Evolutionary conservation across 1,140 invertebrate genomes (phyloP), one percentile per base, ranked within the genome.

Genomic region (Hylyphantes graminicola): DNA sequence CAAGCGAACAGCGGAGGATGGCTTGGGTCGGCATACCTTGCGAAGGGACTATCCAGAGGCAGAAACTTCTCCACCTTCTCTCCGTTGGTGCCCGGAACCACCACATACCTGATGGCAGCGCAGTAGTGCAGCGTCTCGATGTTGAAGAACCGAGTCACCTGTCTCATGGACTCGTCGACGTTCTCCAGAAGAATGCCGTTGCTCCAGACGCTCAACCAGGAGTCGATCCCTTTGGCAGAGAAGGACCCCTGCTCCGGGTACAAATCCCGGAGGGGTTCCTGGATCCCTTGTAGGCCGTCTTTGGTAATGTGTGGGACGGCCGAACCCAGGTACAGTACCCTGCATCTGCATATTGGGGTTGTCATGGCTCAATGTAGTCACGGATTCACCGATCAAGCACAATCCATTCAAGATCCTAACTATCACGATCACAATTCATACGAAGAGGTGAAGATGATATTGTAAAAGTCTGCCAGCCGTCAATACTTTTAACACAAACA

Each of bases 1-100:
- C 97, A 97, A 53, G 98, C 97, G 90, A 99, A 99, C 63, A 99
- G 92, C 10, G 98, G 98, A 59, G 98, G 98, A 89, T 97, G 95
- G 54, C 83, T 78, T 6, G 87, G 88, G 3, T 87, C 86, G 95
- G 96, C 78, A 94, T 94, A 61, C 59, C 96, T 92, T 0, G 96
- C 96, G 90, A 98, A 98, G 11, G 97, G 97, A 65, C 96, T 97
- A 89, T 99, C 98, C 85, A 99, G 90, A 1, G 98, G 97, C 76
- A 99, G 91, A 90, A 99, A 99, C 88, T 96, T 93, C 17, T 96
- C 95, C 13, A 91, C 91, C 17, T 88, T 87, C 11, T 89, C 88
- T 68, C 92, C 91, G 85, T 87, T 74, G 77, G 88, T 86, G 7
- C 92, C 92, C 85, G 93, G 90, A 79, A 94, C 93, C 86, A 91